Evolutionary conservation across 2,888 invertebrate species (phyloP).

Genomic region (Tenodera sinensis): DNA sequence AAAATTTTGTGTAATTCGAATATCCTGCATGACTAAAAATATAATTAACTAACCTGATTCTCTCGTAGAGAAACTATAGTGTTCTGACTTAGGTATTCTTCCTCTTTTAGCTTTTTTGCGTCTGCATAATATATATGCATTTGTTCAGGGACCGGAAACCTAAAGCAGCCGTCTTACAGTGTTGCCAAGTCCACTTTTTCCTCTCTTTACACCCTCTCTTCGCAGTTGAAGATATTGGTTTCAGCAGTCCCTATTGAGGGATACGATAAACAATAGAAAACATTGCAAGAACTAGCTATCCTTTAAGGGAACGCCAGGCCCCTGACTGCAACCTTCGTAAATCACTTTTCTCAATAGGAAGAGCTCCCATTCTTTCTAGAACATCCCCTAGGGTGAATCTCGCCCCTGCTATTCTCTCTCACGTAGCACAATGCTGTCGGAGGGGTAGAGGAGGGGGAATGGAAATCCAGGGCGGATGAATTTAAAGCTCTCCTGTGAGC

Average conservation of each 20-base stretch:
- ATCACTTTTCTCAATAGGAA: constrained; percentile 28
- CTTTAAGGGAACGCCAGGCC: neutral
- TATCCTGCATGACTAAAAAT: neutral
- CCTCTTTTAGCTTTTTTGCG: neutral
- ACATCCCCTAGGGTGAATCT: constrained; percentile 14
- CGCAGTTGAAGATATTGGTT: neutral
- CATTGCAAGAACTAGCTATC: constrained; percentile 17
- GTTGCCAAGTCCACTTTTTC: constrained; percentile 18
- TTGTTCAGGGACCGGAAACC: neutral
- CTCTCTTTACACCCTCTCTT: constrained; percentile 10
- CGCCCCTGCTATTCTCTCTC: neutral
- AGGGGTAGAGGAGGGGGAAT: neutral
- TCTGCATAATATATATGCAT: neutral
- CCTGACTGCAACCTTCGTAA: constrained; percentile 12
- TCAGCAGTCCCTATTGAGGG: neutral
- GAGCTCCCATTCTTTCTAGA: constrained; percentile 5
- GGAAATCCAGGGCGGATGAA: neutral
- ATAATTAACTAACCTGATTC: neutral
- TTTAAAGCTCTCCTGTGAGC: constrained; percentile 9
- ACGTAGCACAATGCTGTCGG: neutral
- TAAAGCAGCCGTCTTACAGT: neutral
- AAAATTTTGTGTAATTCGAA: no score
- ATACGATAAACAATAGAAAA: constrained; percentile 25
- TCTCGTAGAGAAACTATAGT: neutral
- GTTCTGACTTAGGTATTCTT: no score